phyloP scores from a whole-genome alignment of 1,140 invertebrate species.

The Ceratina calcarata region DNA sequence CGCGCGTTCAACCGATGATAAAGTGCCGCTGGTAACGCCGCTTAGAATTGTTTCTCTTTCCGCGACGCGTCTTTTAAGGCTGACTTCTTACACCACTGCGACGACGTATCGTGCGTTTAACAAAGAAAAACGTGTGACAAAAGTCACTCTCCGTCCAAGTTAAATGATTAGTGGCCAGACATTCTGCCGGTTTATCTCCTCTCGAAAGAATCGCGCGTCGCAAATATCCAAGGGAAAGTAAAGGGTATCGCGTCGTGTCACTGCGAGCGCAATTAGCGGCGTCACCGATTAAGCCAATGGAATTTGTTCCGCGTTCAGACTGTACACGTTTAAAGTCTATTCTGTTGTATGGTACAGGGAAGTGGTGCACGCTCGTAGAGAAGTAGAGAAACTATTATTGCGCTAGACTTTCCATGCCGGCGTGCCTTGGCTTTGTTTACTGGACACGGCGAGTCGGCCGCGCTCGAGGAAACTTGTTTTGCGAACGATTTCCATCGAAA shows the following conservation, averaged over 20 bases:
- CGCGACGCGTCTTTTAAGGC: slow-evolving; percentile 3
- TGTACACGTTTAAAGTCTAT: background rate
- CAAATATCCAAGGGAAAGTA: background rate
- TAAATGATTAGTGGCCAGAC: slow-evolving; percentile 10
- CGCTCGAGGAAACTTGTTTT: slow-evolving; percentile 37
- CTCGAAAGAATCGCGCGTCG: background rate
- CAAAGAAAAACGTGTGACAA: no score
- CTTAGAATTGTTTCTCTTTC: slow-evolving; percentile 48
- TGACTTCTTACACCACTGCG: no score
- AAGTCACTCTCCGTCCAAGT: slow-evolving; percentile 16
- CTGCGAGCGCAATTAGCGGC: slow-evolving; percentile 16
- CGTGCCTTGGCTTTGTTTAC: slow-evolving; percentile 4
- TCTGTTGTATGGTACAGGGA: background rate
- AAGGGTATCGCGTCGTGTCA: slow-evolving; percentile 22
- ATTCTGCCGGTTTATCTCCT: background rate
- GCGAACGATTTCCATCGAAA: slow-evolving; percentile 47
- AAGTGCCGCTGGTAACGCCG: slow-evolving; percentile 34
- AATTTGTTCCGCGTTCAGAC: slow-evolving; percentile 21
- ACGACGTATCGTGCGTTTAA: no score
- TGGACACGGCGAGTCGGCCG: background rate
- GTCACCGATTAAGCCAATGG: slow-evolving; percentile 32
- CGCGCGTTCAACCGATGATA: slow-evolving; percentile 30
- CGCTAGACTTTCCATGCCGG: background rate
- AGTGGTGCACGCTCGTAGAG: background rate
- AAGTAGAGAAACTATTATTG: background rate